phyloP scores from a whole-genome alignment of 2,113 vertebrate species.

The Strix aluco region DNA sequence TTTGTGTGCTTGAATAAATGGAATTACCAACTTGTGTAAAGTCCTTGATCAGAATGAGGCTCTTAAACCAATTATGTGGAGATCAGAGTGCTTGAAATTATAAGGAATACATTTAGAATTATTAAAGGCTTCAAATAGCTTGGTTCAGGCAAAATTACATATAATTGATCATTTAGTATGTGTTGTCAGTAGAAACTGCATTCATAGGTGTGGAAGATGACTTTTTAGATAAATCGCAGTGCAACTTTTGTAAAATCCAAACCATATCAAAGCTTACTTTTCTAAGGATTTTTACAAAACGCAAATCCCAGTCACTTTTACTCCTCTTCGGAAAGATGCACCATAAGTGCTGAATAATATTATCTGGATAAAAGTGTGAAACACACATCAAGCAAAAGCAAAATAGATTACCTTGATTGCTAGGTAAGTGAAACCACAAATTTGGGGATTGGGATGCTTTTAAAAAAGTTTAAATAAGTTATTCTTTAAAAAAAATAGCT shows the following conservation, averaged over 20 bases:
- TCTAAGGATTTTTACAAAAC: not conserved
- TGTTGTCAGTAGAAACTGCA: slow-evolving; percentile 39
- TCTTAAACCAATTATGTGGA: slow-evolving; percentile 65
- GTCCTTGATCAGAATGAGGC: slow-evolving; percentile 56
- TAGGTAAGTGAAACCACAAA: not conserved
- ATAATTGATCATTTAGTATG: slow-evolving; percentile 57
- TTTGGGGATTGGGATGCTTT: not conserved
- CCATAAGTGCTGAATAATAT: not conserved
- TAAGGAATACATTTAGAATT: slow-evolving; percentile 53
- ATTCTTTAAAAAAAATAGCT: not conserved
- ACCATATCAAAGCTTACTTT: not conserved
- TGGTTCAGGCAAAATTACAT: slow-evolving; percentile 44
- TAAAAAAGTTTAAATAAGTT: not conserved
- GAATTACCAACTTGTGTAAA: slow-evolving; percentile 46
- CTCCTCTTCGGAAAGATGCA: not conserved
- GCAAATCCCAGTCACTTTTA: not conserved
- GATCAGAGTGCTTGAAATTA: slow-evolving; percentile 54
- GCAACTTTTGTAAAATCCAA: slow-evolving; percentile 34
- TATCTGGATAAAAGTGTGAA: not conserved
- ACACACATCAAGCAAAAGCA: not conserved
- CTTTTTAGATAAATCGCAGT: not conserved
- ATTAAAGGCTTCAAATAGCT: slow-evolving; percentile 57
- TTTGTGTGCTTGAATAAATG: slow-evolving; percentile 49
- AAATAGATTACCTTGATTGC: not conserved
- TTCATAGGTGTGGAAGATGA: slow-evolving; percentile 37